Percentiles rank a stretch among this genome's conserved stretches.
Conservation (phyloP, 2,797 vertebrate species). For the Eupleurogrammus muticus region DNA sequence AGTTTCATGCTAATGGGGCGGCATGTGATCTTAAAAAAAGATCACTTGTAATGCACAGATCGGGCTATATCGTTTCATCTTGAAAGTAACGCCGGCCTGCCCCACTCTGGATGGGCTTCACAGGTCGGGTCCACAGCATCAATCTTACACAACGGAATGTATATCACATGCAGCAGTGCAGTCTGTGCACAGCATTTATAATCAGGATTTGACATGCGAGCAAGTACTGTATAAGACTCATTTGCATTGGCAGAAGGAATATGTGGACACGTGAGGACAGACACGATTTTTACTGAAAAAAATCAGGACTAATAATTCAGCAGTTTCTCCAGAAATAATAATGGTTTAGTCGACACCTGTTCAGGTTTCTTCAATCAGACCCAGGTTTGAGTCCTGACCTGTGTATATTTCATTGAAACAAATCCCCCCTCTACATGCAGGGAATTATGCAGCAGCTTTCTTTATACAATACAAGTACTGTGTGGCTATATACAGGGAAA, state of each 20-base stretch:
- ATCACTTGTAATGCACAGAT: slow-evolving; percentile 49
- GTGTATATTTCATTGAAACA: slow-evolving; percentile 60
- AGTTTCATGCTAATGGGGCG: slow-evolving; percentile 61
- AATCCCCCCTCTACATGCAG: slow-evolving; percentile 66
- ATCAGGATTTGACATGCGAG: slow-evolving; percentile 43
- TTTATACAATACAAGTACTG: slow-evolving; percentile 11
- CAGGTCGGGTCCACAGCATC: slow-evolving; percentile 19
- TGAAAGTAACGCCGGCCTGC: slow-evolving; percentile 49
- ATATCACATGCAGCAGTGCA: slow-evolving; percentile 23
- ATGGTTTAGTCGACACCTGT: slow-evolving; percentile 24
- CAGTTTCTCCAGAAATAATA: slow-evolving; percentile 28
- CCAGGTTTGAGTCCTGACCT: slow-evolving; percentile 23
- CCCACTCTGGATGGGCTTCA: slow-evolving; percentile 26
- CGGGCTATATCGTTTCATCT: slow-evolving; percentile 67
- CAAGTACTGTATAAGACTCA: neutral
- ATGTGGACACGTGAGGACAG: slow-evolving; percentile 12
- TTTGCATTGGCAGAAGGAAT: slow-evolving; percentile 35
- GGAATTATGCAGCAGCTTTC: slow-evolving; percentile 41
- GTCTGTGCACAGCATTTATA: slow-evolving; percentile 39
- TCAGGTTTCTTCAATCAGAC: slow-evolving; percentile 21
- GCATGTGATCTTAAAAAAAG: slow-evolving; percentile 64
- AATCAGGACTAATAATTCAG: slow-evolving; percentile 30
- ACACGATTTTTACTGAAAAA: slow-evolving; percentile 26
- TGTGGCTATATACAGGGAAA: slow-evolving; percentile 45
- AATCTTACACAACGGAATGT: slow-evolving; percentile 37